Percentiles rank a stretch among this genome's conserved stretches.
Evolutionary conservation across 2,888 invertebrate species (phyloP).

Genomic region (Hemaris fuciformis): DNA sequence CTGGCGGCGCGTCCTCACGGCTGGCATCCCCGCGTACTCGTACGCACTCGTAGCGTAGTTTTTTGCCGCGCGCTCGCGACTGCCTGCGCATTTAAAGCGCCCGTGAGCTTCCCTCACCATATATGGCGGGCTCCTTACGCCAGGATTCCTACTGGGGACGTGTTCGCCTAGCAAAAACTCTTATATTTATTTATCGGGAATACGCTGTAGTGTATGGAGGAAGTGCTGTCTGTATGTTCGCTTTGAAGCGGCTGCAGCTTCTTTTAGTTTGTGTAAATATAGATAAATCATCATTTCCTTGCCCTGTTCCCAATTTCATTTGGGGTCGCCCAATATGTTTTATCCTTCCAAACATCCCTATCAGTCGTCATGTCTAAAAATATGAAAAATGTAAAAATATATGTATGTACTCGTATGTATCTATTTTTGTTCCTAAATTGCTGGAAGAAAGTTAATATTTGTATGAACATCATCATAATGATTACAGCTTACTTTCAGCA

Average conservation of each 20-base stretch:
- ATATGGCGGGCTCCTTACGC: conserved; percentile 67
- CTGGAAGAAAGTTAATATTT: no score
- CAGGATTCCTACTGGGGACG: conserved; percentile 69
- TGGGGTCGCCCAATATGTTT: no score
- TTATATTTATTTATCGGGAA: conserved; percentile 73
- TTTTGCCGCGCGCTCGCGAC: conserved; percentile 62
- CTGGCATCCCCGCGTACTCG: conserved; percentile 63
- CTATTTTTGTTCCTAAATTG: no score
- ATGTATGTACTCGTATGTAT: no score
- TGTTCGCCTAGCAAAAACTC: conserved; percentile 68
- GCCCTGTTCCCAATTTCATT: no score
- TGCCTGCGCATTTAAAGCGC: conserved; percentile 62
- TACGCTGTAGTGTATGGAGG: conserved; percentile 31
- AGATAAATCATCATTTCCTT: no score
- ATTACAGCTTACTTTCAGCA: no score
- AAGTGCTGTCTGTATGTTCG: conserved; percentile 10
- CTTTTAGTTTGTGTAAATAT: background rate
- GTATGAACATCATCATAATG: no score
- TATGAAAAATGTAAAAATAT: no score
- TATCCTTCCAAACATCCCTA: no score
- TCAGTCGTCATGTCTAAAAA: no score
- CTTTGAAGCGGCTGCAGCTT: background rate
- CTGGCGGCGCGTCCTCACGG: conserved; percentile 33
- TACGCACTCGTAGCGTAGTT: conserved; percentile 69
- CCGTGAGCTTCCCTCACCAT: conserved; percentile 68